phyloP scores from a whole-genome alignment of 2,797 vertebrate genomes.

The Psittacula echo region DNA sequence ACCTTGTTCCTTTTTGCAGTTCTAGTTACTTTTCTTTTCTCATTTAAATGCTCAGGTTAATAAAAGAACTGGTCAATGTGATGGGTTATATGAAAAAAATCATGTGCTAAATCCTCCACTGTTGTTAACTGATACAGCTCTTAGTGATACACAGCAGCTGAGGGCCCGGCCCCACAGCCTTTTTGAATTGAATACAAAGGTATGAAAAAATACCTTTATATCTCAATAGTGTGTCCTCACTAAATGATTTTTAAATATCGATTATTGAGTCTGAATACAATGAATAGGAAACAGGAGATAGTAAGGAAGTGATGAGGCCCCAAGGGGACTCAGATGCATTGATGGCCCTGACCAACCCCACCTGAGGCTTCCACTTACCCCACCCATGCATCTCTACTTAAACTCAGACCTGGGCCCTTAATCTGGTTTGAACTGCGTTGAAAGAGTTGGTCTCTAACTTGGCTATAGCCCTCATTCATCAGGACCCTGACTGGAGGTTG shows the following conservation, averaged over 20 bases:
- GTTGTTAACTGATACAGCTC: not conserved
- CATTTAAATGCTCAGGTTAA: constrained; percentile 47
- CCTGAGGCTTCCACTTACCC: not conserved
- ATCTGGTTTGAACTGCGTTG: fast-evolving
- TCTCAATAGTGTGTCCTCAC: not conserved
- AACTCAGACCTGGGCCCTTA: fast-evolving
- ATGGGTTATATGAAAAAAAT: constrained; percentile 17
- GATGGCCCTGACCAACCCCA: not conserved
- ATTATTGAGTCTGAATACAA: not conserved
- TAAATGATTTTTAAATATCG: not conserved
- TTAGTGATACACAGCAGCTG: not conserved
- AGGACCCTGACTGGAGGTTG: fast-evolving
- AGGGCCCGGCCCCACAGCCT: not conserved
- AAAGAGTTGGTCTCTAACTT: fast-evolving
- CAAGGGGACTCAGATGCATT: not conserved
- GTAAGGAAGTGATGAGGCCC: fast-evolving
- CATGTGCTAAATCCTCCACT: not conserved
- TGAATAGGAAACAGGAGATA: not conserved
- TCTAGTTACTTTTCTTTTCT: constrained; percentile 34
- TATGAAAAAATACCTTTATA: not conserved
- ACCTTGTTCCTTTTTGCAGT: constrained; percentile 46
- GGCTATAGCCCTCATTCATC: fast-evolving
- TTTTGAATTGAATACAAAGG: not conserved
- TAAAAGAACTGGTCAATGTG: constrained; percentile 40
- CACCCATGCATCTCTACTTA: not conserved